Evolutionary conservation across 1,140 invertebrate genomes (phyloP), one percentile per base, ranked within the genome.

Genomic region (Sycophila sp.): DNA sequence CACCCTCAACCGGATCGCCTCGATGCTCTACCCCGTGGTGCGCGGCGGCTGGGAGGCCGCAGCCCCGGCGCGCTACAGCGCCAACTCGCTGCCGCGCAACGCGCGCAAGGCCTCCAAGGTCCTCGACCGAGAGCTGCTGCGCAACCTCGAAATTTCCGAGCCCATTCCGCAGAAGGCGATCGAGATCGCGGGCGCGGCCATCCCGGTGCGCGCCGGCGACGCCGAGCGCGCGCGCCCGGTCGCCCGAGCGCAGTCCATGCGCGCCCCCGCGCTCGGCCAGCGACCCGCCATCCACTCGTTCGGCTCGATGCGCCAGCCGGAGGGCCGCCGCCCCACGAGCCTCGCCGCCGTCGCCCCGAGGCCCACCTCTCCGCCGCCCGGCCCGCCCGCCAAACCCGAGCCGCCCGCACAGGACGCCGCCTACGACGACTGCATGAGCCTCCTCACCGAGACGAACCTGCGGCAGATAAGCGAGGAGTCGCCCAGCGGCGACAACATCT

Each of bases 61-160:
- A 65, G 73, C 72, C 0, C 51, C 67, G 0, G 68, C 75, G 53
- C 7, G 63, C 26, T 66, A 66, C 11, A 84, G 87, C 51, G 89
- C 87, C 47, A 88, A 89, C 71, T 88, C 90, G 0, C 75, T 91
- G 15, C 88, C 89, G 0, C 88, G 89, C 40, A 90, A 87, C 63
- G 86, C 87, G 17, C 86, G 87, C 69, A 91, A 90, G 78, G 86
- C 90, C 34, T 87, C 87, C 30, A 92, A 92, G 73, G 85, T 89
- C 4, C 83, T 91, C 0, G 92, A 94, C 75, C 90, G 91, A 71
- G 90, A 91, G 8, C 87, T 89, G 0, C 77, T 95, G 32, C 87
- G 92, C n/a, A 92, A 89, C 47, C 78, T 95, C 30, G 90, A 94
- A 79, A 96, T 96, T 75, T 96, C 94, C 0, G 88, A 90, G 79